phyloP scores from a whole-genome alignment of 2,888 invertebrate species.

The Andrena trimmerana region DNA sequence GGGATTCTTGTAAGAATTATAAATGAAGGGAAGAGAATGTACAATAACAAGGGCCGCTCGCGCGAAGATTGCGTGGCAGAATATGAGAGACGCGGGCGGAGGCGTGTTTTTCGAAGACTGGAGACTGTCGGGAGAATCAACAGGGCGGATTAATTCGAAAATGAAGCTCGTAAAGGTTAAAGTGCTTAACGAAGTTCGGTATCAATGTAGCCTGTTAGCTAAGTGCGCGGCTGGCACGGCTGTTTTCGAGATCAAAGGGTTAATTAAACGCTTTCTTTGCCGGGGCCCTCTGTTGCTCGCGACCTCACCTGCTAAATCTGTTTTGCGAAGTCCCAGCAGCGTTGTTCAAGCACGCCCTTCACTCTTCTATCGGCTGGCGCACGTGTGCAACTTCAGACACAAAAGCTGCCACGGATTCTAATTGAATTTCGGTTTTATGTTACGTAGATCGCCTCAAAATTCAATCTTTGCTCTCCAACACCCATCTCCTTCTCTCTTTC shows the following conservation, averaged over 20 bases:
- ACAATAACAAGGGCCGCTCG: no score
- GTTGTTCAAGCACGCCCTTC: conserved; percentile 29
- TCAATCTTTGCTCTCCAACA: conserved; percentile 16
- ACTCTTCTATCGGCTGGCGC: conserved; percentile 12
- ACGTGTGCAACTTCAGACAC: conserved; percentile 23
- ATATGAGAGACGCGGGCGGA: neutral
- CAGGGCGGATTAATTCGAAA: conserved; percentile 55
- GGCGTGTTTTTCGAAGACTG: conserved; percentile 19
- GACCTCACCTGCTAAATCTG: conserved; percentile 51
- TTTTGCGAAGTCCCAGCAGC: conserved; percentile 46
- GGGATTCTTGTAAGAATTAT: no score
- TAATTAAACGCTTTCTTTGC: conserved; percentile 65
- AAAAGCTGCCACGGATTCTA: conserved; percentile 38
- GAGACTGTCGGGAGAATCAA: conserved; percentile 25
- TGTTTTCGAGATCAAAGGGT: conserved; percentile 64
- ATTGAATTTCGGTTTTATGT: conserved; percentile 26
- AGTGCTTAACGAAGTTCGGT: conserved; percentile 59
- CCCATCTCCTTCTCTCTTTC: neutral
- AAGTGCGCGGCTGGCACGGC: conserved; percentile 50
- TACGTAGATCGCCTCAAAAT: conserved; percentile 2
- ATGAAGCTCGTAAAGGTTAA: conserved; percentile 57
- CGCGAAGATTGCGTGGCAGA: neutral
- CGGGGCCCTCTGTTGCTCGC: conserved; percentile 29
- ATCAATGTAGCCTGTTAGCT: conserved; percentile 51
- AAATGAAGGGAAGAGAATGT: neutral